Base-by-base conservation (phyloP, 2,888 invertebrate genomes). In the Gisinianus flammeolus region DNA sequence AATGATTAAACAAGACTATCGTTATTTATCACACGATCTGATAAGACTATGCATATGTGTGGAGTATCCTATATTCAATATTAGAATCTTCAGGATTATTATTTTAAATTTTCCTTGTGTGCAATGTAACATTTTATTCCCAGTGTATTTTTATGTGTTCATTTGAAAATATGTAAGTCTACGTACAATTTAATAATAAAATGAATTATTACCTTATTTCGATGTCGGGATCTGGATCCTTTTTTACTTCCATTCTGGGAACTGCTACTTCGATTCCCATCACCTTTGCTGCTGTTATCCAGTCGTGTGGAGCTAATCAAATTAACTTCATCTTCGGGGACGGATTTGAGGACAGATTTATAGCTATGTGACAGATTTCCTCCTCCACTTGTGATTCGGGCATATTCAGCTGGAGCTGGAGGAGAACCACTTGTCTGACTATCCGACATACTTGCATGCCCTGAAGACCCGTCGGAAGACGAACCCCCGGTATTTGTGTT, bases 391-490 rank as follows among this genome's bases (percentile, higher is more conserved):
- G 81, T 82, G 33, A 84, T 81, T 28, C 81, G 30, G 10, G 82
- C 82, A 68, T 84, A 84, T 64, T 86, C 87, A 5, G 87, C 86
- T 1, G 87, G 86, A 12, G 86, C 86, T 2, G 87, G 86, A 12
- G 87, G 86, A 26, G 86, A 86, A 19, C 86, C 86, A 80, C 89
- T 88, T 28, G 89, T 89, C 2, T 94, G 94, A 73, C 94, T 94
- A 87, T 95, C 95, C n/a, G 95, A 95, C 95, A 95, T 95, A 85
- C 94, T 94, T 8, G 95, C 95, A 87, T 95, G 95, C 0, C 95
- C 95, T 0, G 95, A 95, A n/a, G 95, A 95, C 52, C 95, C 87
- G 75, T 95, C 95, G 86, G 95, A 94, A 2, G 94, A 95, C 87
- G 94, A 94, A 31, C 87, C 87, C 88, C 92, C 92, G 22, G 81